Conservation (phyloP, 2,888 invertebrate genomes). For the Hydrotaea cyrtoneurina region DNA sequence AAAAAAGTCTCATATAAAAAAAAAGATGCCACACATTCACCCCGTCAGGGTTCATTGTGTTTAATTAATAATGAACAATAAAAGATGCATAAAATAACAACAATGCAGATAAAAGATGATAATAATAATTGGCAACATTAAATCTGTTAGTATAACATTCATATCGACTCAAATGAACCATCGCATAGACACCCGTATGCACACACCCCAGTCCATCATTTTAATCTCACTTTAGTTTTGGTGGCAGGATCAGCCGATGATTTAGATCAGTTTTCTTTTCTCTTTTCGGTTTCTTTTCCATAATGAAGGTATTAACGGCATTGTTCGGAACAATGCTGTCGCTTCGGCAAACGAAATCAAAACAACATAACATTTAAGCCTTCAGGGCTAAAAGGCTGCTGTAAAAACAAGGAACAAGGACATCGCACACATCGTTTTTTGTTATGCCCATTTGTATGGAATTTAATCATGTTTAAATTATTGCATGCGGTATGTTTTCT, state of each 20-base stretch:
- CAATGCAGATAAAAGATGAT: slow-evolving; percentile 32
- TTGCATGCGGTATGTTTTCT: slow-evolving; percentile 72
- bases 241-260: slow-evolving; percentile 70
- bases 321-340: slow-evolving; percentile 53
- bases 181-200: slow-evolving; percentile 27
- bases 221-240: slow-evolving; percentile 71
- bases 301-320: slow-evolving; percentile 52
- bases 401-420: slow-evolving; percentile 76
- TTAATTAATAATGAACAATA: slow-evolving; percentile 14
- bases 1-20: too few species aligned
- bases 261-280: slow-evolving; percentile 66
- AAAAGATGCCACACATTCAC: too few species aligned
- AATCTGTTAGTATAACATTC: slow-evolving; percentile 40
- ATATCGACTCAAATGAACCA: slow-evolving; percentile 37
- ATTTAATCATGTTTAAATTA: slow-evolving; percentile 81
- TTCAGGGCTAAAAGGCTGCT: slow-evolving; percentile 74
- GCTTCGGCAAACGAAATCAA: slow-evolving; percentile 19
- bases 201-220: slow-evolving; percentile 32
- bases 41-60: slow-evolving; percentile 43
- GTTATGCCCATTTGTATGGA: slow-evolving; percentile 50
- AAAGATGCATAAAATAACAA: slow-evolving; percentile 2
- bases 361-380: slow-evolving; percentile 72
- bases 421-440: slow-evolving; percentile 69
- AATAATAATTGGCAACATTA: slow-evolving; percentile 57
- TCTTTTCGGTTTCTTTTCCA: slow-evolving; percentile 66